Evolutionary conservation across 2,113 vertebrate genomes (phyloP).

Genomic region (Oenanthe melanoleuca): DNA sequence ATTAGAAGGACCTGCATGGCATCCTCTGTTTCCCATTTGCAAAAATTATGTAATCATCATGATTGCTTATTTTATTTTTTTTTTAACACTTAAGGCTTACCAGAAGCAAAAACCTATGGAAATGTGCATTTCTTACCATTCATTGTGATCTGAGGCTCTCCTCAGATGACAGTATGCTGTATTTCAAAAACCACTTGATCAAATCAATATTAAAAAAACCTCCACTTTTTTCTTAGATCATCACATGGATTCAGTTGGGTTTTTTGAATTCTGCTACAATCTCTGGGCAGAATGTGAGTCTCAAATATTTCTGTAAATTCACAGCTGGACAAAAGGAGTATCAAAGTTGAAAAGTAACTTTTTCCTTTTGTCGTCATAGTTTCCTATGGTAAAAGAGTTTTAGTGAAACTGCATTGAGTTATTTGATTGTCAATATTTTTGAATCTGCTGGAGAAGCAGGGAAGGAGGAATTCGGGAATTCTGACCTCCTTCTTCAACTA

Average conservation of each 20-base stretch:
- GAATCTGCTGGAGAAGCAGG: not conserved
- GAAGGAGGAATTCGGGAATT: not conserved
- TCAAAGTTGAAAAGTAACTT: not conserved
- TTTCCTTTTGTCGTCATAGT: not conserved
- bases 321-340: not conserved
- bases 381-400: not conserved
- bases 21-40: not conserved
- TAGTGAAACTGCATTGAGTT: not conserved
- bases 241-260: not conserved
- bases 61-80: not conserved
- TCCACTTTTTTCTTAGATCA: not conserved
- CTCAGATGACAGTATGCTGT: not conserved
- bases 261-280: not conserved
- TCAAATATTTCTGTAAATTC: not conserved
- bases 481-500: not conserved
- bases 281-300: not conserved
- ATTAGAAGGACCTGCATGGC: not conserved
- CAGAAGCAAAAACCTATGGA: not conserved
- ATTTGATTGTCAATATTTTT: not conserved
- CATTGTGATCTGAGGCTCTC: not conserved
- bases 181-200: not conserved
- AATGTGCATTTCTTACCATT: not conserved
- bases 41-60: not conserved
- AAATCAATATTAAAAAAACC: not conserved
- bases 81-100: not conserved